Base-by-base conservation (phyloP, 2,797 vertebrate genomes). In the Rhadinocentrus ornatus region DNA sequence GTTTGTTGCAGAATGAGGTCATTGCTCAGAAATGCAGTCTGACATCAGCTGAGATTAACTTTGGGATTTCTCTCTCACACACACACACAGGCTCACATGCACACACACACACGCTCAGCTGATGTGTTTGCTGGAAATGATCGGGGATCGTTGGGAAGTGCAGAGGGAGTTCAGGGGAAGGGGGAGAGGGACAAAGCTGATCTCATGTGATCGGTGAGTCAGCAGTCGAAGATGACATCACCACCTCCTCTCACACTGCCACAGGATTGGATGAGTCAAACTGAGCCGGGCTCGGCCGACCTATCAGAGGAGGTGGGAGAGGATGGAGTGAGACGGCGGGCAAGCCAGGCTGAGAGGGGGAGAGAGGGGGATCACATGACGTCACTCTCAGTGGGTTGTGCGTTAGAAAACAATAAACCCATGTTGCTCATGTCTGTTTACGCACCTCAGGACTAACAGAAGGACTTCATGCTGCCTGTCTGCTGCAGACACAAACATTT, bases 171-270 rank as follows among this genome's bases (percentile, higher is more conserved):
- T 0, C 55, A 39, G 22, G 20, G 56, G 16, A 55, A 16, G 61
- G 1, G 31, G 31, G 31, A 32, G 31, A 32, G 57, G 29, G 71
- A 32, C 59, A 50, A 62, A 66, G 44, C 66, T 85, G 85, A 85
- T 72, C 76, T 91, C 88, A 89, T 90, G 86, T 84, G 86, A 91
- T 81, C 69, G 59, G 86, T 93, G 91, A 92, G 65, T 92, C 89
- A 91, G 80, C 62, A 22, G 83, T 48, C 57, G 65, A 83, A 86
- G 82, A 90, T 92, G 89, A 91, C 73, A 75, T 91, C 90, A 89
- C 71, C 66, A 26, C 34, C 68, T 41, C 34, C 78, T 62, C 71
- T 66, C 81, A 79, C 52, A 3, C 63, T 52, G 62, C 11, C 56
- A 32, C 64, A 1, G 65, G 91, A 93, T 91, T 93, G 90, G 92